Evolutionary conservation across 2,797 vertebrate genomes (phyloP), one percentile per base, ranked within the genome.

Genomic region (Benthosema pterotum): DNA sequence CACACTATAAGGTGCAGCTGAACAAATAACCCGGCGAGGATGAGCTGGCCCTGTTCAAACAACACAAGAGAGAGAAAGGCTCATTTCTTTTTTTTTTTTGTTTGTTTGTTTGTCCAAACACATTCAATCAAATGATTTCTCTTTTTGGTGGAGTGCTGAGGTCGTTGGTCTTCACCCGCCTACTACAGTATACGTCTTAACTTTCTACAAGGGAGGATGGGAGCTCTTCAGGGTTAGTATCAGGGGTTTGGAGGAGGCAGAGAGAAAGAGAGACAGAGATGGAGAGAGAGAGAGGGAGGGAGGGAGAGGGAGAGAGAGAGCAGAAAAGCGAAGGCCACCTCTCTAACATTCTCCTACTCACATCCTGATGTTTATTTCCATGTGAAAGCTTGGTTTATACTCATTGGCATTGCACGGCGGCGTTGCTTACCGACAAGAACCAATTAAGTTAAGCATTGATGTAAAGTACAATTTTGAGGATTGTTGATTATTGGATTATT

Each of bases 141-240:
- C 5, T 82, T 65, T 87, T 86, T 86, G 87, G 85, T 84, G 85
- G 64, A 82, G 86, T 83, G 84, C 83, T 75, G 28, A 32, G 28
- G 28, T 69, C 4, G 3, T 71, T 67, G 48, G 69, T 67, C 59
- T 67, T n/a, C n/a, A n/a, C n/a, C n/a, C n/a, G n/a, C n/a, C n/a
- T n/a, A n/a, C n/a, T n/a, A n/a, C n/a, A n/a, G n/a, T 59, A 67
- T 38, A 38, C 32, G 32, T 75, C 73, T 80, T 87, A 72, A 73
- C 67, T 69, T 60, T 49, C 55, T 77, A 83, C 78, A 57, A 67
- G 70, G 79, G 72, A 57, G 45, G 45, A 78, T 75, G 80, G 75
- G 67, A 75, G 73, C 71, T 85, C 66, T 78, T 59, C 64, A 60
- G 28, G 59, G 75, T 84, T 83, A 84, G 82, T 79, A 69, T 56